These are phyloP conservation scores for Thumatha senex DNA, from an alignment of 2,888 invertebrate genomes.

Conservation along the genomic window DNA sequence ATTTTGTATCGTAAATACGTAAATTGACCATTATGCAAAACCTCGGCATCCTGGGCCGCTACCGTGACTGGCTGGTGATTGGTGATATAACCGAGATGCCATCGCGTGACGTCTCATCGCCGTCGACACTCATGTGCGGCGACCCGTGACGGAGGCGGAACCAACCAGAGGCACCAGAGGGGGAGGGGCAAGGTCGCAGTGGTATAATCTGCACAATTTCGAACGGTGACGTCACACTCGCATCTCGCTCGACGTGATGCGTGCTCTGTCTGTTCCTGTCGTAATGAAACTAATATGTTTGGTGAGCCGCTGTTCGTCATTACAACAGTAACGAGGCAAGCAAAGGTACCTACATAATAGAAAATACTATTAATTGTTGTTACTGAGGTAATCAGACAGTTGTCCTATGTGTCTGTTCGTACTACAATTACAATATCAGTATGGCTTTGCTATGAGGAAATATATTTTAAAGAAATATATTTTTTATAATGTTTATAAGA, in stretches of 20 bases:
- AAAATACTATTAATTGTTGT: too few species aligned
- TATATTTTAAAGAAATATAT: too few species aligned
- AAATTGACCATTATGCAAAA: background rate
- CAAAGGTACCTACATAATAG: too few species aligned
- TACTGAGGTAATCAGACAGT: too few species aligned
- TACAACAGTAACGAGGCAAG: too few species aligned
- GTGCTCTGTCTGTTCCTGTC: background rate
- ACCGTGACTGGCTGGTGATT: background rate
- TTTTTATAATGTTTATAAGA: too few species aligned
- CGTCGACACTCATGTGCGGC: background rate
- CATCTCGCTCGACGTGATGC: background rate
- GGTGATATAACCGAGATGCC: conserved; percentile 2
- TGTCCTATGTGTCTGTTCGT: too few species aligned
- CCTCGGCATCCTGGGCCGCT: conserved; percentile 2
- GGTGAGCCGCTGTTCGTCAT: background rate
- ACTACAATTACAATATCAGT: too few species aligned
- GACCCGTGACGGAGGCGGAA: conserved; percentile 5
- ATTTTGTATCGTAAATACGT: conserved; percentile 1
- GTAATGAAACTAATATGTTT: background rate
- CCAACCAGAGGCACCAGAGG: background rate
- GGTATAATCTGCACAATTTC: conserved; percentile 5
- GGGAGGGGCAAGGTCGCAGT: conserved; percentile 27
- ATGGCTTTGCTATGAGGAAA: too few species aligned
- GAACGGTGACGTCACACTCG: conserved; percentile 1
- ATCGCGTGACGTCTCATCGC: background rate